These are phyloP conservation scores for Drosophila bocqueti DNA, from an alignment of 1,140 invertebrate genomes.

Conservation along the genomic window DNA sequence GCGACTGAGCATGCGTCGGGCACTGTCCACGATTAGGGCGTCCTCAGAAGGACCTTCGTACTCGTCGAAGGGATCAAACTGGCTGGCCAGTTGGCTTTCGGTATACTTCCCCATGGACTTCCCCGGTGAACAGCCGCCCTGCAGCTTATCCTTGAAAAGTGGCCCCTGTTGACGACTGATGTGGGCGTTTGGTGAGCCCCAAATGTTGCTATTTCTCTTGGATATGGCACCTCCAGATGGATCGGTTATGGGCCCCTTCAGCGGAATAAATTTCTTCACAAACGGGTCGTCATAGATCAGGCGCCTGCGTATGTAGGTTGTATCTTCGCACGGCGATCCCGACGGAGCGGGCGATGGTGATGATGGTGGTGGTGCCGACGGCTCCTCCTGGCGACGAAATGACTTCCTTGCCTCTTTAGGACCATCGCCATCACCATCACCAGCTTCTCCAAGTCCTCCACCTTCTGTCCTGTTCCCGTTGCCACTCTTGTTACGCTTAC, in stretches of 20 bases:
- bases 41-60: conserved; percentile 72
- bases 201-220: conserved; percentile 19
- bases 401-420: conserved; percentile 6
- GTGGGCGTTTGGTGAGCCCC: conserved; percentile 13
- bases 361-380: conserved; percentile 10
- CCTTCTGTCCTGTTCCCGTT: neutral
- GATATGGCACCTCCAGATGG: conserved; percentile 58
- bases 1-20: conserved; percentile 32
- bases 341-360: conserved; percentile 2
- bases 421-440: neutral
- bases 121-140: conserved; percentile 26
- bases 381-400: neutral
- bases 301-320: conserved; percentile 9
- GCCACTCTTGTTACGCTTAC: conserved; percentile 15
- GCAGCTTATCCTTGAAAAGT: conserved; percentile 33
- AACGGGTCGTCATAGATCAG: conserved; percentile 27
- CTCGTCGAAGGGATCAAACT: conserved; percentile 54
- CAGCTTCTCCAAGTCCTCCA: neutral
- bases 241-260: conserved; percentile 55
- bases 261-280: conserved; percentile 50
- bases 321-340: conserved; percentile 29
- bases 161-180: conserved; percentile 41
- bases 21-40: conserved; percentile 40
- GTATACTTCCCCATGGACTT: neutral
- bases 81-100: conserved; percentile 30